Conservation (phyloP, 1,140 invertebrate genomes). For the Bilobella aurantiaca region DNA sequence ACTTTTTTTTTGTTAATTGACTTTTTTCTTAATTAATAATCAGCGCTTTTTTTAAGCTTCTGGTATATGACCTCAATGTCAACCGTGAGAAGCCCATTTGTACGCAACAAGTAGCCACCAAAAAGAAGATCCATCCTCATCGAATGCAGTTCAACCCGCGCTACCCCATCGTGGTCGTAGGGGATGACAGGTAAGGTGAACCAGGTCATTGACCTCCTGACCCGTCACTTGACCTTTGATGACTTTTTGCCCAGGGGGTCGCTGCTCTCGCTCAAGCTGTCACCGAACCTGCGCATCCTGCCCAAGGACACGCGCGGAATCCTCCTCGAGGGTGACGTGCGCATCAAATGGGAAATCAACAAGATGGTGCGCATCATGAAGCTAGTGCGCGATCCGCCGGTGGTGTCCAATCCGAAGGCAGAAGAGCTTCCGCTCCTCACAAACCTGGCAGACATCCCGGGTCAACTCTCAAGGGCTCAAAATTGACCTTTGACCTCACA, state of each 20-base stretch:
- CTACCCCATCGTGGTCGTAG: slow-evolving; percentile 76
- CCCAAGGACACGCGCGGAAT: slow-evolving; percentile 59
- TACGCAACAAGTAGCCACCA: slow-evolving; percentile 70
- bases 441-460: background rate
- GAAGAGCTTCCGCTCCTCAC: background rate
- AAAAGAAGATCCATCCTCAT: slow-evolving; percentile 71
- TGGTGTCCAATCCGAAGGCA: slow-evolving; percentile 16
- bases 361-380: slow-evolving; percentile 76
- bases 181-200: slow-evolving; percentile 71
- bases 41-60: slow-evolving; percentile 40
- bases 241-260: slow-evolving; percentile 53
- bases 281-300: slow-evolving; percentile 76
- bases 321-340: slow-evolving; percentile 43
- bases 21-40: background rate
- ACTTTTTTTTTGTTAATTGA: background rate
- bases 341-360: slow-evolving; percentile 55
- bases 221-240: background rate
- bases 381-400: slow-evolving; percentile 75
- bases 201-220: background rate
- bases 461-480: background rate
- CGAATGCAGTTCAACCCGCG: slow-evolving; percentile 71
- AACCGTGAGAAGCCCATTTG: slow-evolving; percentile 87
- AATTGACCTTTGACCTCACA: too few species aligned
- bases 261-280: slow-evolving; percentile 72
- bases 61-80: slow-evolving; percentile 79